Evolutionary conservation across 2,797 vertebrate genomes (phyloP).

Genomic region (Myoxocephalus aenaeus): DNA sequence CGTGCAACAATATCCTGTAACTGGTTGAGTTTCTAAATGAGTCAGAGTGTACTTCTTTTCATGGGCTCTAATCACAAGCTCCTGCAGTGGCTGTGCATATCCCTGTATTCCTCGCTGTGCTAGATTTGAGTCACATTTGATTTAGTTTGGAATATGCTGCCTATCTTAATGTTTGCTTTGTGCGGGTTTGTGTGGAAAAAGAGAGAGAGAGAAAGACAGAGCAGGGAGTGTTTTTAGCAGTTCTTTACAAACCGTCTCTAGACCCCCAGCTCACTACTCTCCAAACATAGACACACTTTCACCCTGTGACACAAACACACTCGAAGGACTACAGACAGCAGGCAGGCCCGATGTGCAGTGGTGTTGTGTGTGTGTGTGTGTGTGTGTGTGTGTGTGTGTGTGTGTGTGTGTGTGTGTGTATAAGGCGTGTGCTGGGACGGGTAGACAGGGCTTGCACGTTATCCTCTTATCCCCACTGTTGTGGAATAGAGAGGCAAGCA

Average conservation of each 20-base stretch:
- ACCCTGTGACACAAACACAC: conserved; percentile 62
- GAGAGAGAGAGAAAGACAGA: not conserved
- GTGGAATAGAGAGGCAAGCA: conserved; percentile 98
- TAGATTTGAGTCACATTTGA: conserved; percentile 35
- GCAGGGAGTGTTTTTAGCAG: conserved; percentile 36
- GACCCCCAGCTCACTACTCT: conserved; percentile 47
- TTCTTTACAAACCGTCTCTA: conserved; percentile 55
- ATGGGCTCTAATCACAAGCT: conserved; percentile 30
- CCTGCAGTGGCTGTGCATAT: conserved; percentile 23
- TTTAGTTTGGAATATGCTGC: conserved; percentile 37
- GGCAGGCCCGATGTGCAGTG: conserved; percentile 57
- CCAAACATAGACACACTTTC: conserved; percentile 59
- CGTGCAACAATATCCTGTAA: not conserved
- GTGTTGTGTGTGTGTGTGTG: conserved; percentile 47
- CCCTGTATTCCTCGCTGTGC: conserved; percentile 34
- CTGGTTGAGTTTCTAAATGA: conserved; percentile 7
- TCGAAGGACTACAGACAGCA: conserved; percentile 61
- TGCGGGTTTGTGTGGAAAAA: conserved; percentile 24
- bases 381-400: conserved; percentile 35
- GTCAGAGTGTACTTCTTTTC: conserved; percentile 21
- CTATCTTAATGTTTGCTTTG: conserved; percentile 30
- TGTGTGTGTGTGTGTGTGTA: conserved; percentile 52
- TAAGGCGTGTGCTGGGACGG: conserved; percentile 65
- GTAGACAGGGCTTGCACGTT: conserved; percentile 89
- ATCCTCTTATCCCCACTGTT: conserved; percentile 99